Evolutionary conservation across 2,113 vertebrate genomes (phyloP).

Genomic region (Oreochromis tanganicae): DNA sequence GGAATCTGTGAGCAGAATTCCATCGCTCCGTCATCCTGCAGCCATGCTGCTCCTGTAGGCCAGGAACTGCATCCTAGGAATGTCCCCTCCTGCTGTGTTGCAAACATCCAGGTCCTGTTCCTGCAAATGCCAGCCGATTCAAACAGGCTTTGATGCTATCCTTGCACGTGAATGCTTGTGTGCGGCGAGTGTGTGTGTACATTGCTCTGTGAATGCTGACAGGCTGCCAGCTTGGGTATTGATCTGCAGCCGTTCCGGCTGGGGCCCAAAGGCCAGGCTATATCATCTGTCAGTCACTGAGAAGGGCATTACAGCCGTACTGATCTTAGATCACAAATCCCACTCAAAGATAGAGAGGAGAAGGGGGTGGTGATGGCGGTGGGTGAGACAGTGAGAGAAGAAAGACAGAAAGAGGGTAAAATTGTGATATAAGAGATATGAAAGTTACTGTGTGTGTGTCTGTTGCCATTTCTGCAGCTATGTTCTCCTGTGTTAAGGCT

Average conservation of each 20-base stretch:
- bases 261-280: constrained; percentile 54
- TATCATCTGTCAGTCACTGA: constrained; percentile 61
- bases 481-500: neutral
- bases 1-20: constrained; percentile 26
- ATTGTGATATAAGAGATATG: neutral
- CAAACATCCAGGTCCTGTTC: constrained; percentile 56
- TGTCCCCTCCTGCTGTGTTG: constrained; percentile 34
- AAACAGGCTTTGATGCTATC: constrained; percentile 47
- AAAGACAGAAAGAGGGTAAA: neutral
- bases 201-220: constrained; percentile 42
- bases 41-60: neutral
- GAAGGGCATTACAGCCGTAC: constrained; percentile 46
- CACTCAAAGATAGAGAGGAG: neutral
- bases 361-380: neutral
- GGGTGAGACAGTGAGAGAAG: neutral
- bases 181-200: neutral
- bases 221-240: constrained; percentile 56
- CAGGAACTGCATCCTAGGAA: constrained; percentile 40
- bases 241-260: constrained; percentile 56
- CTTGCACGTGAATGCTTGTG: neutral
- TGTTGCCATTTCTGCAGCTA: neutral
- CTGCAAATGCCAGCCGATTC: constrained; percentile 36
- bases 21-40: constrained; percentile 20
- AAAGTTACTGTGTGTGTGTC: neutral
- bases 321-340: constrained; percentile 53